Conservation (phyloP, 2,888 invertebrate species). For the Tupiocoris notatus region DNA sequence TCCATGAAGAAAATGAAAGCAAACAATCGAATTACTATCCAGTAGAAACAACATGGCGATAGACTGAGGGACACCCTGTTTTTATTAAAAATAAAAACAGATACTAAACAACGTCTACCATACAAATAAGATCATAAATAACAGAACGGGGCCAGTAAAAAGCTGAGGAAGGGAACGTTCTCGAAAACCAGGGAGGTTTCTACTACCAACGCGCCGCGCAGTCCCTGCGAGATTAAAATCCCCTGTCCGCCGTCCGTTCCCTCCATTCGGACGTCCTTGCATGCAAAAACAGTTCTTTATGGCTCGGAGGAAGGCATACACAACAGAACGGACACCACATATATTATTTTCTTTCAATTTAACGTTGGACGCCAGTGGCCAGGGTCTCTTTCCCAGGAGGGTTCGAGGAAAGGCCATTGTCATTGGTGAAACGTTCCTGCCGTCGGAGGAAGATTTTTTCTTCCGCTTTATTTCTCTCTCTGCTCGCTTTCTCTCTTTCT, state of each 20-base stretch:
- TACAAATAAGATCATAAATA: constrained; percentile 37
- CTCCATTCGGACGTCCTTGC: constrained; percentile 2
- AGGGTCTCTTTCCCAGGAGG: background rate
- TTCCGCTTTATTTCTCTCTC: background rate
- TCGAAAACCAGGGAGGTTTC: constrained; percentile 31
- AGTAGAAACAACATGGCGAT: constrained; percentile 7
- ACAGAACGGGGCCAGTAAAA: constrained; percentile 16
- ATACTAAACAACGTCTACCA: constrained; percentile 22
- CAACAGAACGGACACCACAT: constrained; percentile 45
- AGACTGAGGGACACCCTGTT: constrained; percentile 13
- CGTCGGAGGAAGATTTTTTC: background rate
- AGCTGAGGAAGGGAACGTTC: constrained; percentile 17
- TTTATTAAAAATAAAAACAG: constrained; percentile 40
- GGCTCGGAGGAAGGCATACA: constrained; percentile 19
- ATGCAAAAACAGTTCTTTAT: constrained; percentile 45
- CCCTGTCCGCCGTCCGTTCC: background rate
- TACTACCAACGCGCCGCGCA: constrained; percentile 9
- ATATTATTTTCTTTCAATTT: constrained; percentile 47
- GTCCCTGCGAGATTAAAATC: constrained; percentile 38
- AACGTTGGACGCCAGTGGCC: constrained; percentile 20
- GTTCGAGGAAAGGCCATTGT: constrained; percentile 13
- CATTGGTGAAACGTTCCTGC: constrained; percentile 15
- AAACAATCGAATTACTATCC: constrained; percentile 32
- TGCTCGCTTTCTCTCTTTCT: too few relatives aligned
- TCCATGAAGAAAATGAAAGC: constrained; percentile 14